phyloP scores from a whole-genome alignment of 2,797 vertebrate genomes.

The Mastacembelus armatus region DNA sequence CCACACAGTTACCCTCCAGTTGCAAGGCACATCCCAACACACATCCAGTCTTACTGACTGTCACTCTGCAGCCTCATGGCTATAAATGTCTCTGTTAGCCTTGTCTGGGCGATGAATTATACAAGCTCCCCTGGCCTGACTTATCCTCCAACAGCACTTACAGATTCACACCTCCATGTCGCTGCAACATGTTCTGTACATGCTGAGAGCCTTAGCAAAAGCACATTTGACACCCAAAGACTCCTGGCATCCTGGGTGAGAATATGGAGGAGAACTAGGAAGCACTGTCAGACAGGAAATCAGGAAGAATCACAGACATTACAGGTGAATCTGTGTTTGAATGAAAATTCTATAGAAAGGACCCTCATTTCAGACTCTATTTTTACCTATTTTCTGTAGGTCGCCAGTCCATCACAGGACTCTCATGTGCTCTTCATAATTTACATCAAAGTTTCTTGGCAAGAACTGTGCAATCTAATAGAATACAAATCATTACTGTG shows the following conservation, averaged over 20 bases:
- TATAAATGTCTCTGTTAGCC: constrained; percentile 60
- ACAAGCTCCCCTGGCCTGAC: constrained; percentile 39
- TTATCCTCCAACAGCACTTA: constrained; percentile 42
- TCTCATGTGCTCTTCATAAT: too few species aligned
- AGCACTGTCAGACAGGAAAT: background rate
- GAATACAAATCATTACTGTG: too few species aligned
- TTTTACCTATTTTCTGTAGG: too few species aligned
- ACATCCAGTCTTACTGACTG: constrained; percentile 15
- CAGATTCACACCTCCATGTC: constrained; percentile 31
- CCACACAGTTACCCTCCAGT: constrained; percentile 2
- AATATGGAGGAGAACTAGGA: background rate
- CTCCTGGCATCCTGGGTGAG: constrained; percentile 15
- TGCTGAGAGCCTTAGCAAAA: constrained; percentile 16
- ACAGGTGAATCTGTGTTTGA: constrained; percentile 43
- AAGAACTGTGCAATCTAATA: too few species aligned
- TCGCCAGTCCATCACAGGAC: too few species aligned
- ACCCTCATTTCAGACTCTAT: background rate
- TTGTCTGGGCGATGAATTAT: constrained; percentile 55
- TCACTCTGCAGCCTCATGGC: constrained; percentile 7
- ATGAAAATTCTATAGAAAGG: background rate
- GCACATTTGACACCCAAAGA: constrained; percentile 15
- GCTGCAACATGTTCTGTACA: constrained; percentile 5
- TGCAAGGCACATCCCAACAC: constrained; percentile 15
- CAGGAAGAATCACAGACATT: constrained; percentile 16
- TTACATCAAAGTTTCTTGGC: too few species aligned